Percentiles rank a stretch among this genome's conserved stretches.
These are phyloP conservation scores for Neotoma lepida DNA, from an alignment of 2,113 vertebrate genomes.

Conservation along the genomic window DNA sequence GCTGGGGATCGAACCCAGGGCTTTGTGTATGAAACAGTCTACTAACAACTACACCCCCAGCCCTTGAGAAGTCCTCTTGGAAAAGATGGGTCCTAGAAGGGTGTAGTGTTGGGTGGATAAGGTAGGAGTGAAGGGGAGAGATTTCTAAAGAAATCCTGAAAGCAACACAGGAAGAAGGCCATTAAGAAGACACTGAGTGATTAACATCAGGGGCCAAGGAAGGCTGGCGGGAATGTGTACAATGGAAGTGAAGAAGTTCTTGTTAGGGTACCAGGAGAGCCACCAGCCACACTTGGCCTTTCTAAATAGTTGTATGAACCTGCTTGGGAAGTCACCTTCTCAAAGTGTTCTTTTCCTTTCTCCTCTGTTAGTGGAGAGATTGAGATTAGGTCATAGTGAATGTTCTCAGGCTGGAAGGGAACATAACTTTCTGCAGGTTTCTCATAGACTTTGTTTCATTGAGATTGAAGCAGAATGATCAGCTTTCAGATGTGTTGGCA, in stretches of 20 bases:
- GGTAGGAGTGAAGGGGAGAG: neutral
- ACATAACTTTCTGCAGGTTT: neutral
- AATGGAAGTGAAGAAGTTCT: neutral
- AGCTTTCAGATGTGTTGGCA: neutral
- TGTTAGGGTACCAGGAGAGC: neutral
- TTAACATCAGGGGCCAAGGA: neutral
- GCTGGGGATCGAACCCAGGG: neutral
- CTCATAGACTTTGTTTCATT: neutral
- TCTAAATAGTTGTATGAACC: neutral
- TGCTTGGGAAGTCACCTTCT: neutral
- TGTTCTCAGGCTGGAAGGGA: neutral
- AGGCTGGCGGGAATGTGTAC: neutral
- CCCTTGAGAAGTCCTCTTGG: neutral
- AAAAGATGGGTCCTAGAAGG: neutral
- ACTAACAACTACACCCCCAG: neutral
- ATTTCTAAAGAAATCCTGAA: neutral
- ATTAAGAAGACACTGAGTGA: neutral
- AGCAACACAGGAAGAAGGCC: neutral
- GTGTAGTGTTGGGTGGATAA: neutral
- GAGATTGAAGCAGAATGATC: neutral
- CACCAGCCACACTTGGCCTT: neutral
- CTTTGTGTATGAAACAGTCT: neutral
- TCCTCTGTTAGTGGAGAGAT: neutral
- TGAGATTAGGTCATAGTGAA: conserved; percentile 28
- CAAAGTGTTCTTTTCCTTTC: neutral